Percentiles rank a stretch among this genome's conserved stretches.
phyloP scores from a whole-genome alignment of 2,888 invertebrate genomes.

The Caenorhabditis sulstoni region DNA sequence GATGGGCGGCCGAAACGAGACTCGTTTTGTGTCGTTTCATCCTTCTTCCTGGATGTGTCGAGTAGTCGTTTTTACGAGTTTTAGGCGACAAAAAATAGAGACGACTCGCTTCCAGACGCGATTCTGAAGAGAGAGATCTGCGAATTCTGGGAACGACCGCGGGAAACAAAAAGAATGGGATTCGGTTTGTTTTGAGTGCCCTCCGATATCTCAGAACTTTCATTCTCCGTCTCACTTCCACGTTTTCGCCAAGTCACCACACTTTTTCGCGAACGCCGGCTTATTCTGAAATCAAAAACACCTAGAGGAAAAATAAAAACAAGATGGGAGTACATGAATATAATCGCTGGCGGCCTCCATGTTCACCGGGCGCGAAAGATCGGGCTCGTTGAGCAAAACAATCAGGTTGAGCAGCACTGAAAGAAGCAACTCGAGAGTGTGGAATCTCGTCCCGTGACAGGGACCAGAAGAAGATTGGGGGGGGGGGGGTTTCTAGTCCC shows the following conservation, averaged over 20 bases:
- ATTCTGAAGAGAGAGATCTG: not conserved
- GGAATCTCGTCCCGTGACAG: too few relatives aligned
- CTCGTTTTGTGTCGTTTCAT: constrained; percentile 51
- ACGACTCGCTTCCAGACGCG: constrained; percentile 9
- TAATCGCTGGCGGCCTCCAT: constrained; percentile 53
- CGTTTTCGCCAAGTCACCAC: constrained; percentile 22
- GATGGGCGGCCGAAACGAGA: constrained; percentile 24
- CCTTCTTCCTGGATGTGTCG: constrained; percentile 16
- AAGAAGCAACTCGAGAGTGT: not conserved
- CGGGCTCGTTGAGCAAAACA: constrained; percentile 53
- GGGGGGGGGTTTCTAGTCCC: too few relatives aligned
- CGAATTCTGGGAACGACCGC: not conserved
- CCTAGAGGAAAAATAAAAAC: not conserved
- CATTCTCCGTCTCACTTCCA: constrained; percentile 14
- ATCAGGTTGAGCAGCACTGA: constrained; percentile 48
- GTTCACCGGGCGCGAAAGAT: constrained; percentile 57
- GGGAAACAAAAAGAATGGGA: not conserved
- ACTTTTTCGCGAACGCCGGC: constrained; percentile 20
- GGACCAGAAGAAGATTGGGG: not conserved
- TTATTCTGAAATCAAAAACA: constrained; percentile 29
- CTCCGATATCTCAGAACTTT: not conserved
- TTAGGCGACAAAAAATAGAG: not conserved
- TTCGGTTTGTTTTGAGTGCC: constrained; percentile 1
- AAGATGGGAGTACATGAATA: constrained; percentile 31
- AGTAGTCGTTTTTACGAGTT: constrained; percentile 15